Evolutionary conservation across 2,797 vertebrate species (phyloP).

Genomic region (Acanthurus tractus): DNA sequence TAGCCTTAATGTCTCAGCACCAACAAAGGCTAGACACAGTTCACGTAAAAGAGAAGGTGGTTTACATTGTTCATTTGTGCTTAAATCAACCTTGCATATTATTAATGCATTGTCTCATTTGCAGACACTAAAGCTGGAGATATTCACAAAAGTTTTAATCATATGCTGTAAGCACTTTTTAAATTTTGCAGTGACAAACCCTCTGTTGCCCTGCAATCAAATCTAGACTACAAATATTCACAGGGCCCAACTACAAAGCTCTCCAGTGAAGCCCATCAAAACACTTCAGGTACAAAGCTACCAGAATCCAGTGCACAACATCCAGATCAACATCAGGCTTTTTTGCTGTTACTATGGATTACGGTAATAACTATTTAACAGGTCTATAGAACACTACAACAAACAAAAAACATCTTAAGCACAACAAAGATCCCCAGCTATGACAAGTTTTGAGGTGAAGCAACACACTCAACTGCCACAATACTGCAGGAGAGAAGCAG

Average conservation of each 20-base stretch:
- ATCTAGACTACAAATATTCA: slow-evolving; percentile 18
- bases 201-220: not conserved
- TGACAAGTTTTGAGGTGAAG: not conserved
- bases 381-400: not conserved
- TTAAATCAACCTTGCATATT: not conserved
- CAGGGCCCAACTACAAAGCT: slow-evolving; percentile 23
- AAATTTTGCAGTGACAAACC: not conserved
- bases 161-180: slow-evolving; percentile 2
- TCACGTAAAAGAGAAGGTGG: not conserved
- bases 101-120: not conserved
- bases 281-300: slow-evolving; percentile 30
- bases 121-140: not conserved
- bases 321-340: slow-evolving; percentile 42
- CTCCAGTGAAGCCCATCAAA: slow-evolving; percentile 10
- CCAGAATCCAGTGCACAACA: slow-evolving; percentile 53
- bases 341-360: not conserved
- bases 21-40: not conserved
- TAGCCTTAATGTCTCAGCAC: slow-evolving; percentile 15
- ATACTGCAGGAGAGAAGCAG: slow-evolving; percentile 1
- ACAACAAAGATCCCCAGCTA: not conserved
- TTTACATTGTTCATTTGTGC: not conserved
- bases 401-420: not conserved
- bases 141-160: not conserved
- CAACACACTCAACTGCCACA: not conserved
- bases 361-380: not conserved